Evolutionary conservation across 2,888 invertebrate genomes (phyloP), one percentile per base, ranked within the genome.

Genomic region (Athalia cordata): DNA sequence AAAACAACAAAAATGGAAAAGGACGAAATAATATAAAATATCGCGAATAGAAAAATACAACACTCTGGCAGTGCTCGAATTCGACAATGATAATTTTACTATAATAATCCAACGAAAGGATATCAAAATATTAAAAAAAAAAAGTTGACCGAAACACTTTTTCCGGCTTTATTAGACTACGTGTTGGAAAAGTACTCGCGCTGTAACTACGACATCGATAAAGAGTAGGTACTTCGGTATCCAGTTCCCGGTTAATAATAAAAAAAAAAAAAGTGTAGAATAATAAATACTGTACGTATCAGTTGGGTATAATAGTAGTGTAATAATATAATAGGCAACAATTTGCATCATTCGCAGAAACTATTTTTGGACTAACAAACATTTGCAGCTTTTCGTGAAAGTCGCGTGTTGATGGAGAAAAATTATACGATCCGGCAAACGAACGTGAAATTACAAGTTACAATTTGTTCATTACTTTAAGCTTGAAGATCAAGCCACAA

Each of bases 271-370:
- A 77, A 77, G 67, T 68, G 79, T 78, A 82, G 72, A 77, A 13
- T 57, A 78, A 80, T 81, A 80, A 82, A 81, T 81, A 82, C 79
- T 76, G 78, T 76, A 78, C 78, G 78, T 67, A 78, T 76, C 57
- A 43, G 75, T 78, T 65, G 67, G 49, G 55, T 76, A 65, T 67
- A 59, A 78, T 78, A 78, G 13, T 75, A 57, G 79, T 77, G 80
- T 78, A 83, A 81, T 81, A 80, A 77, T 82, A 83, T 75, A 82
- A 82, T 81, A 81, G 77, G 80, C 81, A 83, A 85, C 82, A 84
- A 82, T 82, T 77, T 81, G 80, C 67, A 80, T 79, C 78, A 77
- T 80, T 82, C 52, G 79, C 70, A 79, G 78, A 80, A 81, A 82
- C 79, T 81, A 82, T 82, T 74, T 76, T 72, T 47, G 72, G 72